phyloP scores from a whole-genome alignment of 2,113 vertebrate genomes.

The Ochotona princeps region DNA sequence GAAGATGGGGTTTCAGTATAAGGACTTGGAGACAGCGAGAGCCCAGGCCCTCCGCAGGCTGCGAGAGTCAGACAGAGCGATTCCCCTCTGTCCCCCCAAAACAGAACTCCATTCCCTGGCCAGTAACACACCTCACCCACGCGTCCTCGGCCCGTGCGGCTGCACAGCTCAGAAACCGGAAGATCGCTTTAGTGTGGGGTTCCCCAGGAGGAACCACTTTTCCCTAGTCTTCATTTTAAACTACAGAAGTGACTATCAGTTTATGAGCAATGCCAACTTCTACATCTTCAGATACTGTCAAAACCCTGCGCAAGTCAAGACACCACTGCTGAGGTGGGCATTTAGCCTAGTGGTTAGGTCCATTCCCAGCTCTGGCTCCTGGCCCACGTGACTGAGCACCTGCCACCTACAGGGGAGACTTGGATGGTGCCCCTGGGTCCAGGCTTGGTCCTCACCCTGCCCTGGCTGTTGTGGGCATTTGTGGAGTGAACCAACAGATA shows the following conservation, averaged over 20 bases:
- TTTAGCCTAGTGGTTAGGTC: too few relatives aligned
- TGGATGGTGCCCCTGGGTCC: too few relatives aligned
- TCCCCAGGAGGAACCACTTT: neutral
- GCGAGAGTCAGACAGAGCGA: neutral
- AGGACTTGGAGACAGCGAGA: slow-evolving; percentile 47
- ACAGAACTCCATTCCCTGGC: neutral
- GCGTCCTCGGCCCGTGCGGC: neutral
- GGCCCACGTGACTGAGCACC: too few relatives aligned
- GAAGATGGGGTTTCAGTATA: slow-evolving; percentile 75
- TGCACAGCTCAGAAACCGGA: neutral
- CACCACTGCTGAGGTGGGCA: too few relatives aligned
- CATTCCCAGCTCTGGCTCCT: too few relatives aligned
- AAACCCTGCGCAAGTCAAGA: slow-evolving; percentile 14
- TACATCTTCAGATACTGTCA: slow-evolving; percentile 35
- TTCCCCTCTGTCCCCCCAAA: neutral
- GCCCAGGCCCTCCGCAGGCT: neutral
- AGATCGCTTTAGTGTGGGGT: neutral
- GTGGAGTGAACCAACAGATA: too few relatives aligned
- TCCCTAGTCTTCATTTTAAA: slow-evolving; percentile 29
- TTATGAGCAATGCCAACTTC: neutral
- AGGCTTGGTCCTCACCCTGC: too few relatives aligned
- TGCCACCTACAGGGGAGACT: too few relatives aligned
- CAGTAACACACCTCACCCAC: neutral
- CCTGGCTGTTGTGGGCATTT: too few relatives aligned
- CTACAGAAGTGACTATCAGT: neutral